phyloP scores from a whole-genome alignment of 2,888 invertebrate species.

The Parnassius orleans region DNA sequence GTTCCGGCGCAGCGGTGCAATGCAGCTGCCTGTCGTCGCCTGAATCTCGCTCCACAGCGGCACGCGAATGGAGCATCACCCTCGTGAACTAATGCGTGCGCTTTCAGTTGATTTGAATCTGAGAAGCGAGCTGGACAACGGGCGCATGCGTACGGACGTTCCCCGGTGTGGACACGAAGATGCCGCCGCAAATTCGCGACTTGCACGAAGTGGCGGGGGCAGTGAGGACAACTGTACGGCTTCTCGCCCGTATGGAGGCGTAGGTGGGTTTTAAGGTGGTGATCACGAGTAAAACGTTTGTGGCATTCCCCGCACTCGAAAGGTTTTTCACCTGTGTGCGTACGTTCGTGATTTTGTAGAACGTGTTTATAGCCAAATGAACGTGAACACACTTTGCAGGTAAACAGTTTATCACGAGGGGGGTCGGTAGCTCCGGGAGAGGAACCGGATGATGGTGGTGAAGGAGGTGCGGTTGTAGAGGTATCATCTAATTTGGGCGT shows the following conservation, averaged over 20 bases:
- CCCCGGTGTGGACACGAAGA: slow-evolving; percentile 94
- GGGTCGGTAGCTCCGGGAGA: slow-evolving; percentile 74
- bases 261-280: slow-evolving; percentile 96
- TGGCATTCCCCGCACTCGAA: slow-evolving; percentile 96
- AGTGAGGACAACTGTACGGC: slow-evolving; percentile 95
- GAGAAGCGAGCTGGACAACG: slow-evolving; percentile 93
- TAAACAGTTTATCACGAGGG: slow-evolving; percentile 90
- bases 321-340: slow-evolving; percentile 96
- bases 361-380: slow-evolving; percentile 97
- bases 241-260: slow-evolving; percentile 96
- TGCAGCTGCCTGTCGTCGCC: slow-evolving; percentile 93
- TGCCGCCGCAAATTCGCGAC: slow-evolving; percentile 95
- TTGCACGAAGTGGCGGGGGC: slow-evolving; percentile 95
- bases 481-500: slow-evolving; percentile 71
- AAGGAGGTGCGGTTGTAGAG: slow-evolving; percentile 56
- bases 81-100: slow-evolving; percentile 93
- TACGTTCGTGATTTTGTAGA: slow-evolving; percentile 95
- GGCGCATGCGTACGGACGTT: slow-evolving; percentile 93
- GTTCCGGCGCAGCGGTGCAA: slow-evolving; percentile 87
- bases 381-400: slow-evolving; percentile 92
- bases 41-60: slow-evolving; percentile 89
- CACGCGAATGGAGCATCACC: slow-evolving; percentile 95
- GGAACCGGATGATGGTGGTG: slow-evolving; percentile 74
- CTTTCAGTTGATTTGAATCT: slow-evolving; percentile 95
- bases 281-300: slow-evolving; percentile 95